Evolutionary conservation across 2,113 vertebrate species (phyloP), one percentile per base, ranked within the genome.

Genomic region (Fukomys damarensis): DNA sequence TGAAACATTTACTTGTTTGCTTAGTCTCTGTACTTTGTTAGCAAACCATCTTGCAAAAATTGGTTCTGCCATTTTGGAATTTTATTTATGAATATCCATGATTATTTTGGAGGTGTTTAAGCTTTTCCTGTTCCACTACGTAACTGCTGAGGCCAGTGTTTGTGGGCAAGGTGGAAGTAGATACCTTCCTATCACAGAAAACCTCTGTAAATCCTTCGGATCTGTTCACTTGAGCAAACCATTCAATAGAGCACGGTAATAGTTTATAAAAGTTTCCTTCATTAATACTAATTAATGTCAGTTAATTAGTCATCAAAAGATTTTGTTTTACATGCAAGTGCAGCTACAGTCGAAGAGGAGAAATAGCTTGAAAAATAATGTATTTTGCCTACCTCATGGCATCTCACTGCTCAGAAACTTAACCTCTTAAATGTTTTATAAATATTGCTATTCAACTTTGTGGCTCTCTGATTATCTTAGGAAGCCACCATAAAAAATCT

Each of bases 1-100:
- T 49, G 82, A 83, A 96, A 94, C 66, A 46, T 89, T 86, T 63
- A 63, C 56, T 84, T 85, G 74, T 92, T 58, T 84, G 32, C 32
- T 76, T 86, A 46, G 22, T 82, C 2, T 30, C 52, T 65, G 6
- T 65, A 41, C 56, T 85, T 87, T 72, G 74, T 54, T 79, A 86
- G 72, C 80, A 74, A 91, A 26, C 13, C 63, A 46, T 82, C 28
- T 89, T 66, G 61, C 86, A n/a, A 88, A 80, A 74, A 79, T 46
- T n/a, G 63, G 74, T 54, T 61, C 79, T 58, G 2, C 46, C 63
- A 52, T 66, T 97, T 93, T 94, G 68, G 6, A 72, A 82, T 86
- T 93, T 97, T 12, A 2, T 88, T 89, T 74, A n/a, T 82, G 94
- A 92, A 26, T 70, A 26, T 79, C 81, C 13, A 0, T 24, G 63